Conservation (phyloP, 2,797 vertebrate genomes). For the Somateria mollissima region DNA sequence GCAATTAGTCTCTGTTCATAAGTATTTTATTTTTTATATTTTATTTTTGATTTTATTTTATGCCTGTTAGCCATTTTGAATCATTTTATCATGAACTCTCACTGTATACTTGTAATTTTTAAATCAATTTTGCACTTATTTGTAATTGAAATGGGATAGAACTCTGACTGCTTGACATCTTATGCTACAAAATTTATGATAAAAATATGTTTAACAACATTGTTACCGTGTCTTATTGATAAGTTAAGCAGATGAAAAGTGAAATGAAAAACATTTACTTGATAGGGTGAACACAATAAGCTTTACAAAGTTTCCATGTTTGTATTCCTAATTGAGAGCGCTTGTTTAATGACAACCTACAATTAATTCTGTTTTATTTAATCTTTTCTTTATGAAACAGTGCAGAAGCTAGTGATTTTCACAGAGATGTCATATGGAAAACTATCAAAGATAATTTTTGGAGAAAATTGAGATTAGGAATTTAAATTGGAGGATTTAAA, state of each 20-base stretch:
- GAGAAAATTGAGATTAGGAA: not conserved
- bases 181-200: not conserved
- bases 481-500: not conserved
- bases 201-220: not conserved
- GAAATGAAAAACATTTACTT: not conserved
- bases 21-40: not conserved
- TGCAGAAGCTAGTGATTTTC: not conserved
- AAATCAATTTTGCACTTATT: not conserved
- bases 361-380: not conserved
- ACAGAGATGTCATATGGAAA: not conserved
- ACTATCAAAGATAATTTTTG: not conserved
- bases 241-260: not conserved
- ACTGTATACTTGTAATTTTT: not conserved
- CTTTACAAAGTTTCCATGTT: not conserved
- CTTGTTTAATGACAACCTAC: not conserved
- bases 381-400: not conserved
- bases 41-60: not conserved
- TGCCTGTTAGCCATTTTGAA: not conserved
- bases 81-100: not conserved
- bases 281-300: not conserved
- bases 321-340: not conserved
- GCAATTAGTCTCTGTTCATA: not conserved
- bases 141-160: not conserved
- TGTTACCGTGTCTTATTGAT: not conserved
- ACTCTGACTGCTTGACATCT: not conserved